Evolutionary conservation across 2,113 vertebrate species (phyloP).

Genomic region (Machaerirhynchus nigripectus): DNA sequence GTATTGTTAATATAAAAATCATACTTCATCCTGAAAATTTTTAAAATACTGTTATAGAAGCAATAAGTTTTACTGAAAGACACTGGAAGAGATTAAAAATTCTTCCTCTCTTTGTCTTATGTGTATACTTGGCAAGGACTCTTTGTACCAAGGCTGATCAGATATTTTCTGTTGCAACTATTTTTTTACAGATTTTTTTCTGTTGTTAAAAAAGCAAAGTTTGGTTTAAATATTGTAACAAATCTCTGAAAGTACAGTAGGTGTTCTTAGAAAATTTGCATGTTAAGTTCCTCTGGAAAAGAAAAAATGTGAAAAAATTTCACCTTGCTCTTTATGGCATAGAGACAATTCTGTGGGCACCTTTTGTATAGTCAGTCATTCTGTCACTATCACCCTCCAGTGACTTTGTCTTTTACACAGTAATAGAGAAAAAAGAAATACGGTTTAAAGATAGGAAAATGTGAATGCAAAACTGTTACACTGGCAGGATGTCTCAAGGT

Average conservation of each 20-base stretch:
- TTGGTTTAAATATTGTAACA: not conserved
- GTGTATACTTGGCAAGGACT: not conserved
- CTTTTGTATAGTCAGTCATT: conserved; percentile 39
- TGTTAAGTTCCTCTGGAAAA: not conserved
- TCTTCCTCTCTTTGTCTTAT: not conserved
- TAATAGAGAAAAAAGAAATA: conserved; percentile 9
- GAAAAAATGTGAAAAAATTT: not conserved
- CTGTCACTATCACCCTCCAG: conserved; percentile 12
- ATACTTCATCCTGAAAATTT: not conserved
- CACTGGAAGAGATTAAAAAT: not conserved
- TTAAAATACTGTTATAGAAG: not conserved
- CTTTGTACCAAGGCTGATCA: not conserved
- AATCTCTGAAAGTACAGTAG: not conserved
- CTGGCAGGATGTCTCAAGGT: conserved; percentile 18
- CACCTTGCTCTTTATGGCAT: not conserved
- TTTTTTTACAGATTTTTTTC: not conserved
- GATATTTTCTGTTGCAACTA: not conserved
- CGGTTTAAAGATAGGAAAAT: not conserved
- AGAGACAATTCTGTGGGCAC: not conserved
- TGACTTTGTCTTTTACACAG: conserved; percentile 40
- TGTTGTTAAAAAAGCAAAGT: not conserved
- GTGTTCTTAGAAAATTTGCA: not conserved
- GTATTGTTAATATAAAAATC: conserved; percentile 1
- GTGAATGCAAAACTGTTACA: conserved; percentile 13
- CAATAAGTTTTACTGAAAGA: not conserved